phyloP scores from a whole-genome alignment of 2,888 invertebrate genomes.

The Caenorhabditis angaria region DNA sequence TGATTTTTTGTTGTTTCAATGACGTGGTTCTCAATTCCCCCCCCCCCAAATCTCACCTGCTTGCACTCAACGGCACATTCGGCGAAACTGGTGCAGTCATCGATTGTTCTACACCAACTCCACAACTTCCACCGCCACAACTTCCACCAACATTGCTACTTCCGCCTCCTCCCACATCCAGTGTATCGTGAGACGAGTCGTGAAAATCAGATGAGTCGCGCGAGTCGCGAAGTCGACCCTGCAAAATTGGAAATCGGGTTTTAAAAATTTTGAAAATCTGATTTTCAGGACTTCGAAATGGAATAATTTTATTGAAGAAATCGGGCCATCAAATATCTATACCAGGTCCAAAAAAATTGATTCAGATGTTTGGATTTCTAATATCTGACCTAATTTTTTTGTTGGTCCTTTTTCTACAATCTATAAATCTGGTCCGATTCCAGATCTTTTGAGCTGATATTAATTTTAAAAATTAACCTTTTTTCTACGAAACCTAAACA shows the following conservation, averaged over 20 bases:
- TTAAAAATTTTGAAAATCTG: no score
- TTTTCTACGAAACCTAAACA: constrained; percentile 35
- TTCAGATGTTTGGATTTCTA: no score
- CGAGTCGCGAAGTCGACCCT: constrained; percentile 54
- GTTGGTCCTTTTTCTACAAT: neutral
- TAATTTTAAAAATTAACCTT: constrained; percentile 22
- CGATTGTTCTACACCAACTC: constrained; percentile 12
- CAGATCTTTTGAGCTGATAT: no score
- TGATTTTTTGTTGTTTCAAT: neutral
- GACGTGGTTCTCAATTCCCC: no score
- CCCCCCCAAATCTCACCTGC: constrained; percentile 48
- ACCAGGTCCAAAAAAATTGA: no score
- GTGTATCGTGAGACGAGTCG: constrained; percentile 48
- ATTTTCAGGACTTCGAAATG: no score
- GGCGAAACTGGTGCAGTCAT: constrained; percentile 59
- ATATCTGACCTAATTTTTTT: neutral
- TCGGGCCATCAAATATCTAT: no score
- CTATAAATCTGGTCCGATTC: no score
- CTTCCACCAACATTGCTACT: neutral
- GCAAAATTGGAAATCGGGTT: constrained; percentile 12
- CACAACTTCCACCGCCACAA: neutral
- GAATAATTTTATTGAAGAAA: no score
- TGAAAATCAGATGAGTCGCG: constrained; percentile 54
- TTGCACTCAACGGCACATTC: constrained; percentile 51
- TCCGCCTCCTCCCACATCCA: constrained; percentile 32